These are phyloP conservation scores for Mungos mungo DNA, from an alignment of 2,113 vertebrate species.

Conservation along the genomic window DNA sequence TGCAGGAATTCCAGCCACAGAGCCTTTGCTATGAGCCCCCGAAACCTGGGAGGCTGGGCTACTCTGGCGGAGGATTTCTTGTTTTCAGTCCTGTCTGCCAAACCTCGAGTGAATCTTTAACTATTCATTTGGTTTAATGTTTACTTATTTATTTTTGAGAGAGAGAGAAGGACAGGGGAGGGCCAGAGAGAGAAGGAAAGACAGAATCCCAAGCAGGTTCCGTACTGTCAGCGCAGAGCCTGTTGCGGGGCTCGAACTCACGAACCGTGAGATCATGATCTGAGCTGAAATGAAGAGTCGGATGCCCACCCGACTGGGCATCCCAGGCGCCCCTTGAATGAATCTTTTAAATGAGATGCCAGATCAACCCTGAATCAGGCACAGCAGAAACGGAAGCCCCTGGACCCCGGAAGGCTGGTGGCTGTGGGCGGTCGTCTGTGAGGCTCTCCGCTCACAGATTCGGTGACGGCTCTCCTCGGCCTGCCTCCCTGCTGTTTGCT, in stretches of 20 bases:
- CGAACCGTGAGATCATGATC: no score
- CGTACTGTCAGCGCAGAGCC: no score
- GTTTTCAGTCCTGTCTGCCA: not conserved
- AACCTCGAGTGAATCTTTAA: not conserved
- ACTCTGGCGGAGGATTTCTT: not conserved
- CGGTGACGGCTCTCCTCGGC: not conserved
- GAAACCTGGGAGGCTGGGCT: not conserved
- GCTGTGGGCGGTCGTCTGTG: rapidly evolving
- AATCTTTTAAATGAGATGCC: not conserved
- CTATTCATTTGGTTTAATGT: no score
- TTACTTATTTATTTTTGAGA: no score
- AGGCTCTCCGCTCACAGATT: not conserved
- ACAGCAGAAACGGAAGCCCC: not conserved
- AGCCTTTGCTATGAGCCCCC: not conserved
- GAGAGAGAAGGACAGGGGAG: no score
- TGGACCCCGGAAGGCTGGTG: not conserved
- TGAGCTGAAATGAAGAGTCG: no score
- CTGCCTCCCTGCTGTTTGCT: not conserved
- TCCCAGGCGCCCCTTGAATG: not conserved
- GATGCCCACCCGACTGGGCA: no score
- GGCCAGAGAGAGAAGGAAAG: no score
- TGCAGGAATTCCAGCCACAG: not conserved
- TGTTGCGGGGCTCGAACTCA: no score
- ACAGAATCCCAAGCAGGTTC: no score
- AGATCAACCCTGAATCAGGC: no score